Conservation (phyloP, 1,140 invertebrate genomes). For the Palaemon carinicauda region DNA sequence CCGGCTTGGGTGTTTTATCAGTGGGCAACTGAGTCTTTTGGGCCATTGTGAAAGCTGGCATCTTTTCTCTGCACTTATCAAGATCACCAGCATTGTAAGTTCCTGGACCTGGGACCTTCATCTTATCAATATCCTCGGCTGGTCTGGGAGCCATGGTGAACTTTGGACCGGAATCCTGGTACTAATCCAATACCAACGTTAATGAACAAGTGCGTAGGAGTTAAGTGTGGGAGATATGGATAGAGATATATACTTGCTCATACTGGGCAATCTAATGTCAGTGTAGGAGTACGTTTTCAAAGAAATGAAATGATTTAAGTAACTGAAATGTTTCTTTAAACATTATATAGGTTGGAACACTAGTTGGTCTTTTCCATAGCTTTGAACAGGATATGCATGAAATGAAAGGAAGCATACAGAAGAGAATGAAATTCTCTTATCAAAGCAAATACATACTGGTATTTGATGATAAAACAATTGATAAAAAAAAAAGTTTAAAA, state of each 20-base stretch:
- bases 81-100: constrained; percentile 30
- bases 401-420: not conserved
- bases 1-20: constrained; percentile 81
- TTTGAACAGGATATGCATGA: too few species aligned
- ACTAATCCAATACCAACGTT: constrained; percentile 1
- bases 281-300: too few species aligned
- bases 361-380: too few species aligned
- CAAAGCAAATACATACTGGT: not conserved
- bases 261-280: too few species aligned
- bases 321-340: too few species aligned
- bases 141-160: constrained; percentile 39
- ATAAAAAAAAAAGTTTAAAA: not conserved
- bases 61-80: constrained; percentile 38
- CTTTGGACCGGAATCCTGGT: constrained; percentile 39
- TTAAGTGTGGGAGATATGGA: too few species aligned
- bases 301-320: too few species aligned
- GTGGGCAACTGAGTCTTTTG: constrained; percentile 71
- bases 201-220: too few species aligned
- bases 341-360: too few species aligned
- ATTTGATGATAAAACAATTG: not conserved
- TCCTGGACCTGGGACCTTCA: constrained; percentile 43
- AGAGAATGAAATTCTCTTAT: not conserved
- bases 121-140: constrained; percentile 28
- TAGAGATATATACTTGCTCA: too few species aligned
- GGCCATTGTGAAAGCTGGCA: constrained; percentile 47